Percentiles rank a stretch among this genome's conserved stretches.
phyloP scores from a whole-genome alignment of 1,140 invertebrate species.

The Sitophilus oryzae region DNA sequence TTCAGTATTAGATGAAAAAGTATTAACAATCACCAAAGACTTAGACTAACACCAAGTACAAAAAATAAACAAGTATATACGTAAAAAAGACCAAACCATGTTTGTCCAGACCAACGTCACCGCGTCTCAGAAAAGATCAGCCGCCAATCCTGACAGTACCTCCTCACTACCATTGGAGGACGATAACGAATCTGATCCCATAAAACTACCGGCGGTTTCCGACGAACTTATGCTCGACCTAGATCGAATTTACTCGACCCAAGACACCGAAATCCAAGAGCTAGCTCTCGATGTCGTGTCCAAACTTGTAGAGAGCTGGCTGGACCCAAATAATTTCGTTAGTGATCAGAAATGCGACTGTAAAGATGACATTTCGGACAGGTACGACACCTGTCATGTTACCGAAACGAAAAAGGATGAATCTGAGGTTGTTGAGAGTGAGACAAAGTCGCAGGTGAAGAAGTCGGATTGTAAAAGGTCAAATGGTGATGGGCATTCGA shows the following conservation, averaged over 20 bases:
- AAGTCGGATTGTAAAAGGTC: neutral
- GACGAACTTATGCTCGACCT: conserved; percentile 43
- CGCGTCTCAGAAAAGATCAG: conserved; percentile 10
- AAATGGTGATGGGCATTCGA: neutral
- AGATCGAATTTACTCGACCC: conserved; percentile 49
- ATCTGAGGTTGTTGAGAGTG: too few species aligned
- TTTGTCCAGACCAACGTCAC: conserved; percentile 12
- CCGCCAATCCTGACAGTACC: neutral
- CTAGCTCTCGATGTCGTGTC: conserved; percentile 50
- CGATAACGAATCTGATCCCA: neutral
- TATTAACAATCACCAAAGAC: conserved; percentile 16
- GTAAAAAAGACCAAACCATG: conserved; percentile 5
- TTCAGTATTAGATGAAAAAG: conserved; percentile 15
- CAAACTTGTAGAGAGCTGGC: conserved; percentile 52
- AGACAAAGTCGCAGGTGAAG: neutral
- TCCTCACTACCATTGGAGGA: neutral
- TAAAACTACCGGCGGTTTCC: conserved; percentile 16
- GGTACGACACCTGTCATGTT: neutral
- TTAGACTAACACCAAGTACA: neutral
- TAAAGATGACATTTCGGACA: neutral
- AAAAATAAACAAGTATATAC: conserved; percentile 2
- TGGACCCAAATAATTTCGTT: conserved; percentile 44
- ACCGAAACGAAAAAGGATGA: too few species aligned
- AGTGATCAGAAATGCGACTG: conserved; percentile 36
- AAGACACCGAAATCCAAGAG: conserved; percentile 50